Evolutionary conservation across 2,888 invertebrate genomes (phyloP), one percentile per base, ranked within the genome.

Genomic region (Nomada ruficornis): DNA sequence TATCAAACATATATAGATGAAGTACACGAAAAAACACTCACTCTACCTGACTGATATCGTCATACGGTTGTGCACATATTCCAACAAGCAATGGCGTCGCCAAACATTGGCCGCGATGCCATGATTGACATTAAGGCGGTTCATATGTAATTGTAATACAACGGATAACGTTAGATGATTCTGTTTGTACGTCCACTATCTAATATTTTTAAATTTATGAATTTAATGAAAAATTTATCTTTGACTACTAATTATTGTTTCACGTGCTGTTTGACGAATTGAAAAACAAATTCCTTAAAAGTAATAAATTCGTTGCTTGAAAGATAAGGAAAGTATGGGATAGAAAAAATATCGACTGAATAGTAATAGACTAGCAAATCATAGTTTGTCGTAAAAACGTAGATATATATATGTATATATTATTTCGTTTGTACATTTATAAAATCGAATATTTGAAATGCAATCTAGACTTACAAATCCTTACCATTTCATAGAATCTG

Each of bases 301-400:
- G 5, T 11, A 29, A 20, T 2, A 44, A n/a, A 44, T 69, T 47
- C 0, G 9, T 15, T 5, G 13, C 1, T 5, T 29, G 2, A 5
- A 60, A 11, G 50, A 11, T 26, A 15, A 13, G 10, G 2, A 44
- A 47, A 1, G 29, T 42, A 69, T n/a, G n/a, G 18, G 2, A 7
- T 63, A 36, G 5, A 73, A 73, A 77, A 68, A 18, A 50, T 77
- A 42, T 57, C 20, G 42, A 78, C 23, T 52, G 26, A 63, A 29
- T 15, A 26, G 18, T 42, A 50, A 23, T 55, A 23, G 23, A 67
- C 44, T 20, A 44, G 54, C 55, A 62, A 68, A 67, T 77, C 23
- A 7, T 26, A 55, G 36, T 47, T 47, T 47, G 54, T 55, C 1
- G 3, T 42, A 5, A 20, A 23, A 42, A 36, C 36, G 7, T 36